Evolutionary conservation across 2,113 vertebrate species (phyloP).

Genomic region (Lontra canadensis): DNA sequence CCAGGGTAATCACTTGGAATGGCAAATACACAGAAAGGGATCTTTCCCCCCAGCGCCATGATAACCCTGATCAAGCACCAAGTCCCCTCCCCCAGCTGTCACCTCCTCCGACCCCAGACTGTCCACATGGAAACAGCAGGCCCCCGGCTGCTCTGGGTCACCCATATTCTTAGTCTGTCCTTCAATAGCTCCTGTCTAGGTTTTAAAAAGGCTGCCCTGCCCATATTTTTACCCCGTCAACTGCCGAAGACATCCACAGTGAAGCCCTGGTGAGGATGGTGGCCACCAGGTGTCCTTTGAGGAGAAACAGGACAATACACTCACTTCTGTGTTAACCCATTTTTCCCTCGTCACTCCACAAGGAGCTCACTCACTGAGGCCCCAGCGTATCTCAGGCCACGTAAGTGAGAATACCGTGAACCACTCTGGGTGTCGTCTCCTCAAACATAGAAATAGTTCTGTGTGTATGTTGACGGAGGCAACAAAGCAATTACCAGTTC

Average conservation of each 20-base stretch:
- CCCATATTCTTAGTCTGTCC: background rate
- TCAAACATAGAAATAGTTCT: background rate
- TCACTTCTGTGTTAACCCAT: background rate
- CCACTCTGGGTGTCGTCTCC: background rate
- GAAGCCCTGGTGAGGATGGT: background rate
- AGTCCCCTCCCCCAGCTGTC: background rate
- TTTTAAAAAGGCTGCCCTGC: background rate
- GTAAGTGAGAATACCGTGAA: background rate
- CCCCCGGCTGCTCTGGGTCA: background rate
- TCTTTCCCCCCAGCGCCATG: background rate
- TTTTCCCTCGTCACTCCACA: too few relatives aligned
- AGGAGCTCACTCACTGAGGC: background rate
- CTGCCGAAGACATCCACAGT: accelerated
- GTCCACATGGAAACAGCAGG: background rate
- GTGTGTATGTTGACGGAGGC: background rate
- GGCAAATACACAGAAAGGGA: background rate
- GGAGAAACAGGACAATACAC: background rate
- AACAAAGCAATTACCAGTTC: background rate
- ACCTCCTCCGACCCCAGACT: background rate
- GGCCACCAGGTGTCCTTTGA: background rate
- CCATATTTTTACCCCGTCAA: accelerated
- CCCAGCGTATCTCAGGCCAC: accelerated
- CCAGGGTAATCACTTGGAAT: background rate
- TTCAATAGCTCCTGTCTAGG: background rate
- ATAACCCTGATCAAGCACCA: background rate